phyloP scores from a whole-genome alignment of 2,113 vertebrate species.

The Elanus axillaris region DNA sequence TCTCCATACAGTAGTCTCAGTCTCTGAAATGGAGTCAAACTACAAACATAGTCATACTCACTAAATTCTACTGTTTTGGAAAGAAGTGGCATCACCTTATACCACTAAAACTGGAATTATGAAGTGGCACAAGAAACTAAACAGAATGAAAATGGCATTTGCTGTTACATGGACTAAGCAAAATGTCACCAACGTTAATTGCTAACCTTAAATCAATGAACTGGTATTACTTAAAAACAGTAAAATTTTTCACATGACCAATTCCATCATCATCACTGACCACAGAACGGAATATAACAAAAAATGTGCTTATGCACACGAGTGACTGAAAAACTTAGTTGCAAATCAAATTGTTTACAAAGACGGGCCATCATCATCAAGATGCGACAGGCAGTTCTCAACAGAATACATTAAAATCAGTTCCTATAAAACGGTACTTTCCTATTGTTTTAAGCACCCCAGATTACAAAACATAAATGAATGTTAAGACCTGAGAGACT shows the following conservation, averaged over 20 bases:
- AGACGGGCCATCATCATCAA: too few relatives aligned
- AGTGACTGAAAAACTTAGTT: not conserved
- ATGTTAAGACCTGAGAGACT: not conserved
- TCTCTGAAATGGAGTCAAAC: conserved; percentile 2
- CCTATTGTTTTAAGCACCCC: not conserved
- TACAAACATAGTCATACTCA: conserved; percentile 44
- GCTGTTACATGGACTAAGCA: not conserved
- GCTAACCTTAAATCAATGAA: not conserved
- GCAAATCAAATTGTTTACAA: not conserved
- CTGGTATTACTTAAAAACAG: not conserved
- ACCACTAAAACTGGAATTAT: conserved; percentile 2
- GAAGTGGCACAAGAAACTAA: not conserved
- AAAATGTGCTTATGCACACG: not conserved
- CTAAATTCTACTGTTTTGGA: conserved; percentile 1
- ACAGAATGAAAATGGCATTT: not conserved
- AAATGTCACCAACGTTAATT: not conserved
- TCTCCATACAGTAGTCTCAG: not conserved
- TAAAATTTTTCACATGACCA: not conserved
- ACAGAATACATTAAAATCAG: not conserved
- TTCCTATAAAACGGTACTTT: not conserved
- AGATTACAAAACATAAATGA: not conserved
- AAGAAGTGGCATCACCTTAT: not conserved
- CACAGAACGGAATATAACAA: not conserved
- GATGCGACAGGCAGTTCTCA: not conserved
- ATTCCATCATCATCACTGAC: not conserved